Base-by-base conservation (phyloP, 2,113 vertebrate species). In the Calcarius ornatus region DNA sequence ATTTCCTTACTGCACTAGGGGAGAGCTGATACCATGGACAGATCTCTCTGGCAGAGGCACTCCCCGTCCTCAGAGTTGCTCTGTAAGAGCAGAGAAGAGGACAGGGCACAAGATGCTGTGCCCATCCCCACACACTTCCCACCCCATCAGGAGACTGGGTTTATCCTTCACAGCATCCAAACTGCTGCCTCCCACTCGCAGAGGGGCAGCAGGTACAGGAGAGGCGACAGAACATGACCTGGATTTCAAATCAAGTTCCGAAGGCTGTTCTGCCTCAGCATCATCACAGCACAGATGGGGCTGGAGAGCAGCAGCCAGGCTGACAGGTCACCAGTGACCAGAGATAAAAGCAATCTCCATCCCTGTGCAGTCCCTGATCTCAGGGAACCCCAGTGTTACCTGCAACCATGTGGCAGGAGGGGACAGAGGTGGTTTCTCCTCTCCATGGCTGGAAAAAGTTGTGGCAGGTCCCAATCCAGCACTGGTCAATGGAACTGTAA, bases 271-370 rank as follows among this genome's bases (percentile, higher is more conserved):
- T 28, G 2, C 8, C 48, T 45, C 63, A 57, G 42, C 63, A 63
- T 11, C 76, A 31, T 5, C 33, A 3, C 1, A 0, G 35, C 42
- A 24, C 31, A 61, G 33, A 11, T 0, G 0, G 27, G 31, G 50
- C 0, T 10, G 16, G 60, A 60, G 23, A 81, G 83, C 60, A 54
- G 50, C 3, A 27, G 83, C 50, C 48, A 40, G 60, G 71, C 12
- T 42, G 63, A 28, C 64, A 83, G 56, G 15, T 35, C 54, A 76
- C 35, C 63, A 69, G 10, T 3, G 64, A 35, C 10, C 70, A 69
- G 71, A 61, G 63, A 28, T 1, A 42, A 69, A 27, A 59, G 22
- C 75, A 43, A 66, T 12, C 13, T 57, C 31, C 76, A 40, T 63
- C 51, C 28, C 1, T 2, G 28, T 7, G n/a, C 35, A n/a, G 28